Evolutionary conservation across 2,888 invertebrate genomes (phyloP).

Genomic region (Carterocephalus palaemon): DNA sequence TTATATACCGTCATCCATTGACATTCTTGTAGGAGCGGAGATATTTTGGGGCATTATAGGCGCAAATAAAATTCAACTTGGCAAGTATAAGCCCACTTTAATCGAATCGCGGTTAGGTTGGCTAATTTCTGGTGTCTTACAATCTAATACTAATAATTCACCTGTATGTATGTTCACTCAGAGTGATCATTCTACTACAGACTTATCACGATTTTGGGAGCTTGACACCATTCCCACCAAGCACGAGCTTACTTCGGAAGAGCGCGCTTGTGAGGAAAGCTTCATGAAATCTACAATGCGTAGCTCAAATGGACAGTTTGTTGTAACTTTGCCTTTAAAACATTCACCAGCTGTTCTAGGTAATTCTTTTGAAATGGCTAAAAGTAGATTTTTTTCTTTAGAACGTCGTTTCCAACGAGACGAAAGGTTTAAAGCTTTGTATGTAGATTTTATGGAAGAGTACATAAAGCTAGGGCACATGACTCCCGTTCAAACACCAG

Average conservation of each 20-base stretch:
- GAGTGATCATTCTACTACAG: background rate
- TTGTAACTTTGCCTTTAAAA: constrained; percentile 20
- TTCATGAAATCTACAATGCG: background rate
- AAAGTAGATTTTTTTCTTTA: constrained; percentile 11
- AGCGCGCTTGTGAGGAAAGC: background rate
- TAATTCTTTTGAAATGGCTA: constrained; percentile 9
- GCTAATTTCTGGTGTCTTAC: background rate
- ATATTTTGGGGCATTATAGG: constrained; percentile 28
- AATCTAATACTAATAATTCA: background rate
- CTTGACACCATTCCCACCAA: background rate
- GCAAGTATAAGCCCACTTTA: constrained; percentile 3
- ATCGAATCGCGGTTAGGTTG: constrained; percentile 6
- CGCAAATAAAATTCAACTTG: background rate
- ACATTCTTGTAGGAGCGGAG: constrained; percentile 33
- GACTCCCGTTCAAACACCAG: constrained; percentile 25
- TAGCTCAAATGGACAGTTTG: background rate
- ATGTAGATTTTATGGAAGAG: constrained; percentile 33
- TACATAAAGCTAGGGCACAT: constrained; percentile 33
- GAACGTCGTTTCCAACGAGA: constrained; percentile 12
- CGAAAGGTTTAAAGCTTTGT: constrained; percentile 26
- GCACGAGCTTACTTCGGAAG: constrained; percentile 1
- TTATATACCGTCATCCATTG: constrained; percentile 28
- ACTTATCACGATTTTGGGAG: constrained; percentile 13
- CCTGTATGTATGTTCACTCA: background rate
- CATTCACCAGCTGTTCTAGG: constrained; percentile 5